These are phyloP conservation scores for Oenanthe oenanthe DNA, from an alignment of 2,113 vertebrate genomes.

Conservation along the genomic window DNA sequence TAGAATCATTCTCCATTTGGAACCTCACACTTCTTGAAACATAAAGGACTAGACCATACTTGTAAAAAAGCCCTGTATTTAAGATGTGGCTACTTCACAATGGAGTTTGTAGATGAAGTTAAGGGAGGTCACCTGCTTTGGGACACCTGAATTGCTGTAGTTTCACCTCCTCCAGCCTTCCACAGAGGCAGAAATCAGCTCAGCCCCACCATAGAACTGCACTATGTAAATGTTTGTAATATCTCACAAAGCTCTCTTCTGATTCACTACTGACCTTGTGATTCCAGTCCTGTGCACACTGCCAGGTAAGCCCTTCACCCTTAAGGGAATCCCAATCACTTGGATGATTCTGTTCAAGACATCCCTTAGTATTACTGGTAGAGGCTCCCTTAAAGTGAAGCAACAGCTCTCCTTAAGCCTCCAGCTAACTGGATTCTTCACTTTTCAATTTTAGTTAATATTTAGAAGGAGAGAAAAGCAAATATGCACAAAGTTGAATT, in stretches of 20 bases:
- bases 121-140: background rate
- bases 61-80: background rate
- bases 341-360: background rate
- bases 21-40: background rate
- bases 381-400: background rate
- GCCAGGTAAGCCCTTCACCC: background rate
- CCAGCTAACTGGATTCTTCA: background rate
- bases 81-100: background rate
- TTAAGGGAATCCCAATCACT: background rate
- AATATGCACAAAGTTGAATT: background rate
- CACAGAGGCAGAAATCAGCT: background rate
- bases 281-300: background rate
- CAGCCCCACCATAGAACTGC: fast-evolving
- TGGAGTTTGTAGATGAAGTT: background rate
- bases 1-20: background rate
- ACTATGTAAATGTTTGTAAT: background rate
- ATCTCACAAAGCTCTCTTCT: background rate
- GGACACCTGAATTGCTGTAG: background rate
- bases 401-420: background rate
- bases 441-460: background rate
- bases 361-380: background rate
- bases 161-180: background rate
- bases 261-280: background rate
- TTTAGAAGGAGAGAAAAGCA: background rate
- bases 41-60: background rate